Base-by-base conservation (phyloP, 2,113 vertebrate species). In the Calidris pygmaea region DNA sequence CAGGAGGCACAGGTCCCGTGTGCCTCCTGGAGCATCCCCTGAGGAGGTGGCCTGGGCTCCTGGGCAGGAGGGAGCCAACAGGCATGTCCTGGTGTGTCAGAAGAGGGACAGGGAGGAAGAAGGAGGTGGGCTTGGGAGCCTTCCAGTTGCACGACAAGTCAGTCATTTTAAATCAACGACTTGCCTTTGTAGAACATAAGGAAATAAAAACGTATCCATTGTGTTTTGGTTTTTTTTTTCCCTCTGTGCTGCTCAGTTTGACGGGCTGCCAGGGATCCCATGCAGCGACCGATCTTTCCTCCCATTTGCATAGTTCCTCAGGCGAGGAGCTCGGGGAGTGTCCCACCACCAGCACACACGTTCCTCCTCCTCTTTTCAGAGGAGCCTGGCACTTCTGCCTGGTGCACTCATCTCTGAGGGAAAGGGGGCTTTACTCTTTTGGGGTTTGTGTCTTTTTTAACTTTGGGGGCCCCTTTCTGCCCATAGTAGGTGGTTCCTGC, bases 81-180 rank as follows among this genome's bases (percentile, higher is more conserved):
- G 7, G 3, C 58, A 4, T 9, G 0, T 7, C 11, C 15, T 1
- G 0, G 50, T 3, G 34, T 3, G 7, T 37, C n/a, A 2, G 79
- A 17, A 11, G 3, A 3, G 41, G 79, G 71, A 6, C 1, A 0
- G 58, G 11, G 43, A 71, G 30, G 37, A 39, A n/a, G 56, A 30
- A 55, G 56, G 85, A 87, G 48, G 23, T 15, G 39, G 67, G 71
- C 71, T 92, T 65, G 67, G 45, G 35, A 53, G 81, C 9, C 0
- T 56, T 30, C 8, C 47, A 34, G 55, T 76, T 71, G 52, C 88
- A 62, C 62, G 34, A 32, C 0, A 0, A 85, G 22, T 75, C 26
- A 32, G 59, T 74, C 74, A 15, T 35, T 91, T 35, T n/a, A 53
- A 78, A 62, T 65, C 78, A 88, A 60, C 78, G 82, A 12, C 43